Base-by-base conservation (phyloP, 2,888 invertebrate genomes). In the Halocaridina rubra region DNA sequence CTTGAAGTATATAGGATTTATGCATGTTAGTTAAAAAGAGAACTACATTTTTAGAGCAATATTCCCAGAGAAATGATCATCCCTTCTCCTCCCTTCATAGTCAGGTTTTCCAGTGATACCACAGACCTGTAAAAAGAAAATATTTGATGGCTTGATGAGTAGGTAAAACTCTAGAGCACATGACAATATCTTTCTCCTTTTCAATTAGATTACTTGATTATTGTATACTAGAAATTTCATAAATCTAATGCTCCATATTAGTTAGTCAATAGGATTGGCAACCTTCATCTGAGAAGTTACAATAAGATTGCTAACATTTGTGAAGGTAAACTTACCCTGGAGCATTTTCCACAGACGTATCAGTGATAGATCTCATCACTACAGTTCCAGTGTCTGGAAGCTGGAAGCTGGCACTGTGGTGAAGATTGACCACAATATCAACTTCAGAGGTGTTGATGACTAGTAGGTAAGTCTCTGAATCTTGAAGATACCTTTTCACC, bases 381-480 rank as follows among this genome's bases (percentile, higher is more conserved):
- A 88, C 84, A 5, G 29, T 22, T 32, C 67, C 88, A 1, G 67
- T 64, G n/a, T 32, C 57, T 1, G 87, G 81, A n/a, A 88, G 81
- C 19, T 16, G 22, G 39, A 89, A 71, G 74, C 80, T 84, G 19
- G 84, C 78, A 46, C 69, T 39, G 2, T 33, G 74, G 19, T 85
- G 82, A 69, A 95, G 92, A 90, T 95, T 93, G 74, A 93, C 93
- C 2, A 90, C 90, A 8, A 91, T 92, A 3, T 90, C 90, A 33
- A 91, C 90, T 10, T 90, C 90, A 0, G 92, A 92, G 19, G 95
- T 93, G 91, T 96, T 96, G 89, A 93, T 93, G 74, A 94, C 93
- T 29, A 95, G 94, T 89, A 95, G 91, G 91, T 94, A 95, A 24
- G 96, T 96, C 0, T 95, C 95, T 91, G 94, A 95, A 0, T 95